Base-by-base conservation (phyloP, 2,113 vertebrate species). In the Cyprinus carpio region DNA sequence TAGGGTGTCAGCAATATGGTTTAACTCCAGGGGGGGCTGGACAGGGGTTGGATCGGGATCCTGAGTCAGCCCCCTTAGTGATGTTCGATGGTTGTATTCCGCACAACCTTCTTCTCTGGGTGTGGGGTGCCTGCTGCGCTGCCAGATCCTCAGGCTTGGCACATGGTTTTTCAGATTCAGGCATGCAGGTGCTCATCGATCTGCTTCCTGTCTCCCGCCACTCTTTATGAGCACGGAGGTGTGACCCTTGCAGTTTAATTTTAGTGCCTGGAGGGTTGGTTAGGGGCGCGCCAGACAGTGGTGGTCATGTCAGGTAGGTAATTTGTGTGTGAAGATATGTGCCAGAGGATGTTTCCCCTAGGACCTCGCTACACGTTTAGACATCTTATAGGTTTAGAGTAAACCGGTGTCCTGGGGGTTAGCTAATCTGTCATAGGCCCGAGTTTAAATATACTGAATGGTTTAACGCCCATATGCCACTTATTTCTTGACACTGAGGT, bases 141-240 rank as follows among this genome's bases (percentile, higher is more conserved):
- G 86, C 82, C 88, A 86, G n/a, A 80, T 81, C 82, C 87, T 64
- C 15, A 16, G n/a, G 83, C 88, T 84, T 85, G 40, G 40, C 15
- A 69, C 64, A 82, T 85, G 51, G n/a, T n/a, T n/a, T n/a, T 65
- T 78, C 84, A 84, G 79, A 85, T n/a, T 77, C 29, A 54, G 89
- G 84, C 85, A 89, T 88, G 82, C 89, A 89, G 89, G 89, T 89
- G 87, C 91, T 87, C 86, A 84, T n/a, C n/a, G n/a, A n/a, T n/a
- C 88, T 85, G n/a, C 86, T 87, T 40, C 0, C 60, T 76, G 65
- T 88, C 83, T 85, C 87, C 82, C 88, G 86, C 83, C 43, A 87
- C 87, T 87, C 75, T 88, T 84, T 43, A 92, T 92, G 92, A n/a
- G n/a, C n/a, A 90, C 85, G 86, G 82, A 89, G 91, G 90, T 87